Conservation (phyloP, 2,113 vertebrate species). For the Entosphenus tridentatus region DNA sequence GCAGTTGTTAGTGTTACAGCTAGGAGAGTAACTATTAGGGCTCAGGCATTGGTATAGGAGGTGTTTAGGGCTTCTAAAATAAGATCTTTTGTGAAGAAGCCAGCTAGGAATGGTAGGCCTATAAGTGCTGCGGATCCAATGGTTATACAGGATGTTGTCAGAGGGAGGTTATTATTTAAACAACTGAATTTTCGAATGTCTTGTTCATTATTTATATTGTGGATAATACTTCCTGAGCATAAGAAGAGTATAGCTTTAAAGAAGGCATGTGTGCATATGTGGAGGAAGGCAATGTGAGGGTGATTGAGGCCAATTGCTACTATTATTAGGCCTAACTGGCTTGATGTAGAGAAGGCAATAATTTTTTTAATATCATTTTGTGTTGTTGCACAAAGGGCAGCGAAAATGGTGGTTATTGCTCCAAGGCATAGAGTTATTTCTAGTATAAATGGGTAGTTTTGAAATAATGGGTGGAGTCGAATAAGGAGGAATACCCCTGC, state of each 20-base stretch:
- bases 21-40: no score
- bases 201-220: slow-evolving; percentile 15
- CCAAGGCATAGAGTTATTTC: slow-evolving; percentile 10
- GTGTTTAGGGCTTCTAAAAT: no score
- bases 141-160: no score
- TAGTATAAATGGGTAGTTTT: slow-evolving; percentile 5
- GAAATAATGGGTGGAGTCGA: slow-evolving; percentile 9
- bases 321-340: slow-evolving; percentile 16
- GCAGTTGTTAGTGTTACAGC: no score
- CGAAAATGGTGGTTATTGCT: slow-evolving; percentile 12
- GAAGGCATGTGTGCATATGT: slow-evolving; percentile 14
- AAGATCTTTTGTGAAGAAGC: no score
- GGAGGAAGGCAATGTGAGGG: slow-evolving; percentile 13
- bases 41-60: no score
- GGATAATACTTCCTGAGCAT: slow-evolving; percentile 12
- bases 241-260: slow-evolving; percentile 14
- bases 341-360: slow-evolving; percentile 16
- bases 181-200: slow-evolving; percentile 8
- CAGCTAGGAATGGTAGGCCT: no score
- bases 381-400: slow-evolving; percentile 10
- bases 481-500: slow-evolving; percentile 11
- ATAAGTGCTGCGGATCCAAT: no score
- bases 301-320: slow-evolving; percentile 13
- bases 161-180: no score
- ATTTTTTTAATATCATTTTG: slow-evolving; percentile 17